Percentiles rank a stretch among this genome's conserved stretches.
phyloP scores from a whole-genome alignment of 2,113 vertebrate species.

The Empidonax traillii region DNA sequence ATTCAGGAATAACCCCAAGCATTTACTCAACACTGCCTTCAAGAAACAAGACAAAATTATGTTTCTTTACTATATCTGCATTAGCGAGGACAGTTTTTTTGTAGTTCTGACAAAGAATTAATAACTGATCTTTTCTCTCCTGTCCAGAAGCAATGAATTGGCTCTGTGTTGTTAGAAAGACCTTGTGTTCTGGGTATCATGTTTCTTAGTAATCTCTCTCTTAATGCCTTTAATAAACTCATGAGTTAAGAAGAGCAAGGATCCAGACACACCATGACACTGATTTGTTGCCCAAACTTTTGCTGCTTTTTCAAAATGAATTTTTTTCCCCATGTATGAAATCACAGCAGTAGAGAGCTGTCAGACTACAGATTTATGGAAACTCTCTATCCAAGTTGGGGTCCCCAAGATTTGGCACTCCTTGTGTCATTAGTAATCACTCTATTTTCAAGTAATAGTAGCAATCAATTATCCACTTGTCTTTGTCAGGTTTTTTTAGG shows the following conservation, averaged over 20 bases:
- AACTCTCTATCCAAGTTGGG: not conserved
- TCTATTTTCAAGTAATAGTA: not conserved
- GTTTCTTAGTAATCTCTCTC: not conserved
- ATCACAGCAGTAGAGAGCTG: not conserved
- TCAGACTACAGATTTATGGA: not conserved
- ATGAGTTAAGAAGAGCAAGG: not conserved
- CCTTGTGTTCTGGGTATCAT: rapidly evolving
- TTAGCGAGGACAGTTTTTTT: not conserved
- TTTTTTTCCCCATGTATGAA: not conserved
- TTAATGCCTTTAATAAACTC: not conserved
- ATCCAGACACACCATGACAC: not conserved
- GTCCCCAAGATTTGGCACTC: not conserved
- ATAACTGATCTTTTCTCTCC: not conserved
- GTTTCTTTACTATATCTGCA: not conserved
- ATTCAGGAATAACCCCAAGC: not conserved
- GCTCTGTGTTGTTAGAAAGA: rapidly evolving
- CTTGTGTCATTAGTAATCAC: not conserved
- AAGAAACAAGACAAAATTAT: not conserved
- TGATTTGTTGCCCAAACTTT: not conserved
- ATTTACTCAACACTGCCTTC: not conserved
- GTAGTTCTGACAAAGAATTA: not conserved
- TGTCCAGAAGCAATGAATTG: not conserved
- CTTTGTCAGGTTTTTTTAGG: not conserved
- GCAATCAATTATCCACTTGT: not conserved
- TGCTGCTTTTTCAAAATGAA: not conserved